Evolutionary conservation across 2,797 vertebrate genomes (phyloP).

Genomic region (Pseudochirops corinnae): DNA sequence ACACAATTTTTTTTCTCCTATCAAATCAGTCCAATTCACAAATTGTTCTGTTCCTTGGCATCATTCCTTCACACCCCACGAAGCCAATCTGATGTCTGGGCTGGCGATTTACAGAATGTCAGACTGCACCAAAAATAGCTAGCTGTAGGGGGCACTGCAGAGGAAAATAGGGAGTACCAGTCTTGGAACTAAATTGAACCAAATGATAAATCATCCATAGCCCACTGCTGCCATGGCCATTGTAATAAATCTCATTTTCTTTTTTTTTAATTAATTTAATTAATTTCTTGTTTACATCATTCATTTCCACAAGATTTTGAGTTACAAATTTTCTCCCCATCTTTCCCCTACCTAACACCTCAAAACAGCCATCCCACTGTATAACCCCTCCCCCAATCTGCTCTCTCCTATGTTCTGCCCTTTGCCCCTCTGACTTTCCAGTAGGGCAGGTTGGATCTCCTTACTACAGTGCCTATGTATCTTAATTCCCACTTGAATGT

Average conservation of each 20-base stretch:
- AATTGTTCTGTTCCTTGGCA: constrained; percentile 4
- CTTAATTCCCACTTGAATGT: no score
- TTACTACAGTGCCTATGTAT: no score
- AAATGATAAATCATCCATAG: neutral
- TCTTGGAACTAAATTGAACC: neutral
- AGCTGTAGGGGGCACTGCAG: neutral
- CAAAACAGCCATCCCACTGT: no score
- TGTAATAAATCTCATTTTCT: neutral
- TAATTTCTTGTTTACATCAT: neutral
- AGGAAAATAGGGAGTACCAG: neutral
- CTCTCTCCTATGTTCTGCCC: no score
- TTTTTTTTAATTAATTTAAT: no score
- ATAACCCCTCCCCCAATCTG: no score
- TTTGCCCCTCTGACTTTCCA: no score
- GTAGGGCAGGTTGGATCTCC: no score
- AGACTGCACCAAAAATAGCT: constrained; percentile 56
- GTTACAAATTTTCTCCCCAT: no score
- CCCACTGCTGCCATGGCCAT: neutral
- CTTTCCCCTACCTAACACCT: no score
- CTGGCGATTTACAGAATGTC: constrained; percentile 33
- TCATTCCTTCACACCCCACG: neutral
- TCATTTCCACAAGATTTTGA: no score
- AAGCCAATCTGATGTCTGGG: constrained; percentile 27
- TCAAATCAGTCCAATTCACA: neutral
- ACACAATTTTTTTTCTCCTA: neutral